Evolutionary conservation across 2,113 vertebrate species (phyloP).

Genomic region (Cyanoderma ruficeps): DNA sequence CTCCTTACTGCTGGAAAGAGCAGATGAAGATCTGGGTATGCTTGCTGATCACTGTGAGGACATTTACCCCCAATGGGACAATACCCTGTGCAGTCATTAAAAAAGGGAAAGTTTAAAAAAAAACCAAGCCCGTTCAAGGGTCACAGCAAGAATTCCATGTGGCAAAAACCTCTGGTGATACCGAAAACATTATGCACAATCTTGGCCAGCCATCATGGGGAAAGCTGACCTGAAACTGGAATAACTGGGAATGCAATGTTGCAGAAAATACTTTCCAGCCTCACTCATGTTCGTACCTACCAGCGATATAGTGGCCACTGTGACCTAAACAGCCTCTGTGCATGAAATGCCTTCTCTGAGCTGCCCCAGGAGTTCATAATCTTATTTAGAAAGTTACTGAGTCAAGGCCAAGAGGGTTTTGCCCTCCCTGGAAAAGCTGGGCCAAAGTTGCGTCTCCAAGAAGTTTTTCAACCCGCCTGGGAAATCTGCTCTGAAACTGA

Average conservation of each 20-base stretch:
- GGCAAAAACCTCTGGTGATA: background rate
- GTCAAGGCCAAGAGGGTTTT: background rate
- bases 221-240: background rate
- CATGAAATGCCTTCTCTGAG: background rate
- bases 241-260: background rate
- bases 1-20: background rate
- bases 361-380: background rate
- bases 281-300: fast-evolving
- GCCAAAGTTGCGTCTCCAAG: background rate
- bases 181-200: background rate
- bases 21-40: background rate
- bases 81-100: background rate
- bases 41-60: fast-evolving
- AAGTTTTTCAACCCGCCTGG: background rate
- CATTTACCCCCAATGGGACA: background rate
- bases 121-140: background rate
- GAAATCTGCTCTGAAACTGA: background rate
- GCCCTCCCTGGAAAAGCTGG: background rate
- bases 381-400: background rate
- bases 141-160: background rate
- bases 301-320: background rate
- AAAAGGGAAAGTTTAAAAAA: background rate
- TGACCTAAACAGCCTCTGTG: background rate
- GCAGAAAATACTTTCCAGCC: background rate
- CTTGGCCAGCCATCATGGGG: background rate